Percentiles rank a stretch among this genome's conserved stretches.
These are phyloP conservation scores for Phylloscopus trochiloides DNA, from an alignment of 2,113 vertebrate genomes.

Conservation along the genomic window DNA sequence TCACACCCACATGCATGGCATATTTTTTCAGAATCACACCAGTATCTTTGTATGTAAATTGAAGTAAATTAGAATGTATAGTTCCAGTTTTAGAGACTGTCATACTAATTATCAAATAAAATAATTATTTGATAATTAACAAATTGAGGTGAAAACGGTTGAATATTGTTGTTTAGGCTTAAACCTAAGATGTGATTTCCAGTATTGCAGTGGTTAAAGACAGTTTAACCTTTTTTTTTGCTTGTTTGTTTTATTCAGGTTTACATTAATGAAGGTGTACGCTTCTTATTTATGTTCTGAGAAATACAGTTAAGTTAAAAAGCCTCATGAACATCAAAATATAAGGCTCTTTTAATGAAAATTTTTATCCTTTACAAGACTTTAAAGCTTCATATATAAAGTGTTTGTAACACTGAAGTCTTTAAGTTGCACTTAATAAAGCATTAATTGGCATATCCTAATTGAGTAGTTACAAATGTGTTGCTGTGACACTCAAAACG, in stretches of 20 bases:
- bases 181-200: not conserved
- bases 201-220: not conserved
- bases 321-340: not conserved
- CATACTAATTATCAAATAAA: not conserved
- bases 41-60: not conserved
- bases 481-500: constrained; percentile 67
- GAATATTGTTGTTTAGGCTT: not conserved
- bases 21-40: not conserved
- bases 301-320: not conserved
- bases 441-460: constrained; percentile 72
- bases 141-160: not conserved
- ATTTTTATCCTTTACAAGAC: not conserved
- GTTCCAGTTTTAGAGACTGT: not conserved
- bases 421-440: not conserved
- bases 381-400: not conserved
- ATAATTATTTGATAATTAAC: not conserved
- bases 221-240: not conserved
- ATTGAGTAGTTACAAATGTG: constrained; percentile 81
- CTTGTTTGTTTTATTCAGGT: not conserved
- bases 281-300: not conserved
- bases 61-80: not conserved
- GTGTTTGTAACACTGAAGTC: not conserved
- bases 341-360: not conserved
- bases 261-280: not conserved
- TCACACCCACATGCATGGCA: not conserved